A percentile compares a stretch with the other conserved stretches of the same genome.
These are phyloP conservation scores for Remorina albescens DNA, from an alignment of 2,797 vertebrate genomes.

Conservation along the genomic window DNA sequence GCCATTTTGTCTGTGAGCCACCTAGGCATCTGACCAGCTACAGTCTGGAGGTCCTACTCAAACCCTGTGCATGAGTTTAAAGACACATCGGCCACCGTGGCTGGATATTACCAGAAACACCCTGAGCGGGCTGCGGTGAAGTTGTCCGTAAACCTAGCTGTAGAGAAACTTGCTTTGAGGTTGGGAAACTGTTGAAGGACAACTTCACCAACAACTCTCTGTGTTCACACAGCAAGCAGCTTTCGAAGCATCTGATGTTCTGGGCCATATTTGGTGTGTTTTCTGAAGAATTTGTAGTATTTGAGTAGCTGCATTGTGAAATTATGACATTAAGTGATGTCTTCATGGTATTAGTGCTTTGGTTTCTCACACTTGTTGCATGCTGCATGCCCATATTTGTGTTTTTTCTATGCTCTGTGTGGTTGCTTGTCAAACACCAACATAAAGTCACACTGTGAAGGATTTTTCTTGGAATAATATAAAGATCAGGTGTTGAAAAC, in stretches of 20 bases:
- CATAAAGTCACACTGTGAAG: constrained; percentile 13
- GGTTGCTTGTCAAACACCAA: constrained; percentile 15
- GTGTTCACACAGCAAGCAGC: constrained; percentile 25
- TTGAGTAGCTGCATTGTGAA: constrained; percentile 20
- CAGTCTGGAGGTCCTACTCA: neutral
- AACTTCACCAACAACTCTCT: constrained; percentile 4
- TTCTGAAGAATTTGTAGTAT: neutral
- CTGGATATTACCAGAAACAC: neutral
- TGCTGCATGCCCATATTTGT: constrained; percentile 43
- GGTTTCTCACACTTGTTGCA: constrained; percentile 46
- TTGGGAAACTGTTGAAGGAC: neutral
- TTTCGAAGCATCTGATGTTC: neutral
- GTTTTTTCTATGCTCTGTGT: constrained; percentile 28
- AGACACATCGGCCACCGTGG: neutral
- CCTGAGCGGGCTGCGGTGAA: neutral
- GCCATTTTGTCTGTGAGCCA: neutral
- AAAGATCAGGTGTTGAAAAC: neutral
- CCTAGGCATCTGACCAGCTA: neutral
- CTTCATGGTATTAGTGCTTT: constrained; percentile 55
- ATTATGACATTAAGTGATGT: constrained; percentile 23
- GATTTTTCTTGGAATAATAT: too few relatives aligned
- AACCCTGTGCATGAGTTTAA: neutral
- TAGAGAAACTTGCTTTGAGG: too few relatives aligned
- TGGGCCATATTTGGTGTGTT: neutral
- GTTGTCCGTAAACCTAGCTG: neutral